Evolutionary conservation across 2,888 invertebrate genomes (phyloP).

Genomic region (Pyrrhopygopsis socrates): DNA sequence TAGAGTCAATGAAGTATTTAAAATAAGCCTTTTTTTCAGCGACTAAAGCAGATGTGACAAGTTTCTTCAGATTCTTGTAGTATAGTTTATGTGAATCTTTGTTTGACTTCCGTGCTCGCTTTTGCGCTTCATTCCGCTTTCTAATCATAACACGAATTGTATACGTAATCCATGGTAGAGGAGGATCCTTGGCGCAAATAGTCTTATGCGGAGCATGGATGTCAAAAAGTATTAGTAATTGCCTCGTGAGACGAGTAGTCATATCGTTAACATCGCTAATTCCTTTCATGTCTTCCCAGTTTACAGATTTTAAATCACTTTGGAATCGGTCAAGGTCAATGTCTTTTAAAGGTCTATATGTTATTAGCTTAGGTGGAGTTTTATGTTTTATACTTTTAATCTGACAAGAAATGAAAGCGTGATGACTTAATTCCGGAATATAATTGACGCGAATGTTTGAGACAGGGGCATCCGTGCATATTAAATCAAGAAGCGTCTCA

Average conservation of each 20-base stretch:
- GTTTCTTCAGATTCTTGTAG: not conserved
- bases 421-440: not conserved
- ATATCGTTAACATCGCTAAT: not conserved
- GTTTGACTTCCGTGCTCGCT: not conserved
- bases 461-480: not conserved
- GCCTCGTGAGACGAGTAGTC: not conserved
- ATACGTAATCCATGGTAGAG: not conserved
- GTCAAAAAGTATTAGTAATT: not conserved
- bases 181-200: not conserved
- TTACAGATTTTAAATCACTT: not conserved
- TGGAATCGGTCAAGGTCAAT: not conserved
- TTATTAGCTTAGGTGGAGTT: not conserved
- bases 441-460: not conserved
- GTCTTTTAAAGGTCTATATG: not conserved
- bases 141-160: not conserved
- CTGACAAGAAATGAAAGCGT: not conserved
- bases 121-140: not conserved
- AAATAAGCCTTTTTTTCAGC: not conserved
- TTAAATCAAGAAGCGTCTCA: not conserved
- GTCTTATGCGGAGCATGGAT: not conserved
- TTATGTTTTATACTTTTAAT: not conserved
- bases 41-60: not conserved
- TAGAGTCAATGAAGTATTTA: not conserved
- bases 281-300: not conserved
- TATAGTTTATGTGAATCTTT: not conserved